Conservation (phyloP, 2,797 vertebrate genomes). For the Semotilus atromaculatus region DNA sequence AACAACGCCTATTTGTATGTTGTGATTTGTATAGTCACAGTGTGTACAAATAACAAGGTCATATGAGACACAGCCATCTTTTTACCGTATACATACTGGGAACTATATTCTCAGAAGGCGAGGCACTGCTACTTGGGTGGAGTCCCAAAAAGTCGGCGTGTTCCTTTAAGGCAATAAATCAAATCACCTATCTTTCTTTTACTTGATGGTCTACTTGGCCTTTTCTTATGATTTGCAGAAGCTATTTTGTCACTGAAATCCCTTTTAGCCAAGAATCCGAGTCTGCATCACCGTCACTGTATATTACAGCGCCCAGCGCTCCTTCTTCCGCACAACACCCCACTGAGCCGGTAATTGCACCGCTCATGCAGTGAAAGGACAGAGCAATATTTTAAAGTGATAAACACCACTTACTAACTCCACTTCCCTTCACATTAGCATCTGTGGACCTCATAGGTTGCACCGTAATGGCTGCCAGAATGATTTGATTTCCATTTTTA, state of each 20-base stretch:
- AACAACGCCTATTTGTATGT: no score
- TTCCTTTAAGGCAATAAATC: slow-evolving; percentile 41
- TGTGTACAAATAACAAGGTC: no score
- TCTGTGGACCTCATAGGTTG: slow-evolving; percentile 38
- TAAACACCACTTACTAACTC: slow-evolving; percentile 54
- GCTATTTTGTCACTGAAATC: slow-evolving; percentile 41
- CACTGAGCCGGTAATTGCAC: slow-evolving; percentile 74
- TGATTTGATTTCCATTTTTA: slow-evolving; percentile 20
- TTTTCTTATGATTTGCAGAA: slow-evolving; percentile 47
- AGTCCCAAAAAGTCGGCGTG: no score
- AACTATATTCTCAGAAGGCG: no score
- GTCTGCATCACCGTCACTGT: slow-evolving; percentile 23
- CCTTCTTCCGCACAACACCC: slow-evolving; percentile 63
- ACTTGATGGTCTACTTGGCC: slow-evolving; percentile 43
- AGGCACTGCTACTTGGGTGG: no score
- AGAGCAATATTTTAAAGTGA: slow-evolving; percentile 62
- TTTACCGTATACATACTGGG: no score
- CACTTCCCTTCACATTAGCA: slow-evolving; percentile 44
- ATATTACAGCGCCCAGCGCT: slow-evolving; percentile 53
- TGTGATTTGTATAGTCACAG: no score
- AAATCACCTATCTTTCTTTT: slow-evolving; percentile 11
- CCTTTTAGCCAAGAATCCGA: slow-evolving; percentile 34
- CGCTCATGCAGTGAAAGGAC: slow-evolving; percentile 71
- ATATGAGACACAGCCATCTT: no score
- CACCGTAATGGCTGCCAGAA: slow-evolving; percentile 16